Percentiles rank a stretch among this genome's conserved stretches.
Conservation (phyloP, 2,797 vertebrate species). For the Pogoniulus pusillus region DNA sequence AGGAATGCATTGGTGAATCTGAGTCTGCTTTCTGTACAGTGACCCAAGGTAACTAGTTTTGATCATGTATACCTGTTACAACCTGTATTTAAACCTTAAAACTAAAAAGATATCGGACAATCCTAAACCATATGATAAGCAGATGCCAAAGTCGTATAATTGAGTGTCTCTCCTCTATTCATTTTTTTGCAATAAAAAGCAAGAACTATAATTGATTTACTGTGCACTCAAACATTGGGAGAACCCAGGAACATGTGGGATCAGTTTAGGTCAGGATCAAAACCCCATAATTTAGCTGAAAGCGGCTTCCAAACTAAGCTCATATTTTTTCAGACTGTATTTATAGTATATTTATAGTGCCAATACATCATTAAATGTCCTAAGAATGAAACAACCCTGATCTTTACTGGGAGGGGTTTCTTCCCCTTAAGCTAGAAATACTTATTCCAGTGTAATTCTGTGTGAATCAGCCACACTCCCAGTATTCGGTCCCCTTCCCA, state of each 20-base stretch:
- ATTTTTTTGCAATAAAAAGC: slow-evolving; percentile 44
- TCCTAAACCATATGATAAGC: slow-evolving; percentile 18
- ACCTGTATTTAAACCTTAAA: not conserved
- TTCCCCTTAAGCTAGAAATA: not conserved
- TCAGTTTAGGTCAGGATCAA: slow-evolving; percentile 66
- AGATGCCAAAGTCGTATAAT: slow-evolving; percentile 18
- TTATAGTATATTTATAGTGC: slow-evolving; percentile 45
- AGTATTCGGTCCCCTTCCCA: not conserved
- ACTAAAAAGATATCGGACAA: slow-evolving; percentile 1
- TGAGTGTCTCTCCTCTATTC: slow-evolving; percentile 26
- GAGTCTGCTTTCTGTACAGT: not conserved
- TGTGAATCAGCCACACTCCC: not conserved
- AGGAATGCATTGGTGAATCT: not conserved
- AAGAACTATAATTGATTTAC: slow-evolving; percentile 50
- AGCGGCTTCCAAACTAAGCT: slow-evolving; percentile 63
- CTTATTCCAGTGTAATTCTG: not conserved
- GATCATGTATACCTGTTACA: not conserved
- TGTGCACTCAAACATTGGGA: slow-evolving; percentile 18
- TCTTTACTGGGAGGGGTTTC: slow-evolving; percentile 7
- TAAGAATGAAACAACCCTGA: slow-evolving; percentile 12
- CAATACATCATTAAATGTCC: slow-evolving; percentile 41
- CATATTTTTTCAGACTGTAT: slow-evolving; percentile 52
- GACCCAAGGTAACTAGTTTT: not conserved
- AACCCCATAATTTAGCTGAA: slow-evolving; percentile 58
- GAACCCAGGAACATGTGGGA: slow-evolving; percentile 62